These are phyloP conservation scores for Pantala flavescens DNA, from an alignment of 1,140 invertebrate species.

Conservation along the genomic window DNA sequence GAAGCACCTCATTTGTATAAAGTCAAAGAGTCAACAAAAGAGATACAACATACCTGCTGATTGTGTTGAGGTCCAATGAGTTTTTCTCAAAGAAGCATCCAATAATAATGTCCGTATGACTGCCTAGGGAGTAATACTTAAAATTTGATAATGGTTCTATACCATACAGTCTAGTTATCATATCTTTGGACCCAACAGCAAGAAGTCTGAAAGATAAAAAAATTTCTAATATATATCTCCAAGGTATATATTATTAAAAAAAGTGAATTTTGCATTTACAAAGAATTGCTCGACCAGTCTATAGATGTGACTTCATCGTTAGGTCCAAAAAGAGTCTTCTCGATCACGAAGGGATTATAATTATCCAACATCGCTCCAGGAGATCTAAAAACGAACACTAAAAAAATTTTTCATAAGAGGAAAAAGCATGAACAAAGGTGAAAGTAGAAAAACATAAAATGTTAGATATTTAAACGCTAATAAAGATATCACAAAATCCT, in stretches of 20 bases:
- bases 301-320: constrained; percentile 73
- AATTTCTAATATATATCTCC: neutral
- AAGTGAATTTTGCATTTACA: constrained; percentile 28
- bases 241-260: constrained; percentile 13
- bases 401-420: too few species aligned
- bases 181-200: constrained; percentile 78
- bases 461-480: neutral
- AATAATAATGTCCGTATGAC: constrained; percentile 72
- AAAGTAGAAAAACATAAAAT: constrained; percentile 17
- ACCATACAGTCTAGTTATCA: constrained; percentile 67
- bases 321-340: constrained; percentile 66
- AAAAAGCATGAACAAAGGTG: constrained; percentile 19
- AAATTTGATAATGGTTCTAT: constrained; percentile 65
- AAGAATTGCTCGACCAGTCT: constrained; percentile 87
- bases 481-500: constrained; percentile 20
- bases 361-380: constrained; percentile 67
- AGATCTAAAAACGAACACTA: constrained; percentile 77
- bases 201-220: constrained; percentile 45
- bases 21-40: neutral
- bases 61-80: constrained; percentile 66
- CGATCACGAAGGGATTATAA: constrained; percentile 81
- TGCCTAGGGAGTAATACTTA: constrained; percentile 56
- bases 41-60: constrained; percentile 54
- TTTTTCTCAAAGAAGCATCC: constrained; percentile 80
- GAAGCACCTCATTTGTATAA: too few species aligned